phyloP scores from a whole-genome alignment of 2,113 vertebrate species.

The Trichomycterus rosablanca region DNA sequence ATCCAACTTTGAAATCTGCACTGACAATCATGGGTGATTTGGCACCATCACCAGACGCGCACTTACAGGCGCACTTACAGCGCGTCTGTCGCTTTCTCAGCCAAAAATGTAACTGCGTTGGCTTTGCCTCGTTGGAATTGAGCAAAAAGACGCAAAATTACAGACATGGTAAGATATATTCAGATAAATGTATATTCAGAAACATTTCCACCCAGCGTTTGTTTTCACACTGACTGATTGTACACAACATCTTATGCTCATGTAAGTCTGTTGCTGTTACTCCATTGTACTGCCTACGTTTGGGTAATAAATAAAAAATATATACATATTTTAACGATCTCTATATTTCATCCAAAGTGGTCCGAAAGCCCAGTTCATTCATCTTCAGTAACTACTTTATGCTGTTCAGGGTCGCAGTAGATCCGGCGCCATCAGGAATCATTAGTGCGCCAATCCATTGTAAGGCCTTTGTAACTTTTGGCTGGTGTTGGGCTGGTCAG shows the following conservation, averaged over 20 bases:
- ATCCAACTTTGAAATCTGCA: constrained; percentile 41
- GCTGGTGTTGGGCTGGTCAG: too few species aligned
- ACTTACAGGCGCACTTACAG: neutral
- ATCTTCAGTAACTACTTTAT: too few species aligned
- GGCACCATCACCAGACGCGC: constrained; percentile 14
- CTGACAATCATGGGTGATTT: constrained; percentile 52
- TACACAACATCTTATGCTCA: constrained; percentile 27
- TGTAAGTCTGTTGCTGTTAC: constrained; percentile 53
- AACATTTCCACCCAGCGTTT: constrained; percentile 14
- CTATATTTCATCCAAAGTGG: constrained; percentile 16
- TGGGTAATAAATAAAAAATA: constrained; percentile 61
- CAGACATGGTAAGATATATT: constrained; percentile 28
- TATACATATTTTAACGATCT: constrained; percentile 56
- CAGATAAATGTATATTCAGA: neutral
- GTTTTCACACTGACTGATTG: constrained; percentile 17
- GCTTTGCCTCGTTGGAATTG: neutral
- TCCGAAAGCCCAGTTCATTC: too few species aligned
- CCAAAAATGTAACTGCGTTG: constrained; percentile 4
- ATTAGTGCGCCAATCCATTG: too few species aligned
- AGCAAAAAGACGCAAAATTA: constrained; percentile 23
- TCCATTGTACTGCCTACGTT: constrained; percentile 51
- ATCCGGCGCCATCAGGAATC: too few species aligned
- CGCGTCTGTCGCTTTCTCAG: constrained; percentile 11
- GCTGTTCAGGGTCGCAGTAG: too few species aligned
- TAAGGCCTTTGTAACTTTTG: too few species aligned